A percentile compares a stretch with the other conserved stretches of the same genome.
These are phyloP conservation scores for Megalops cyprinoides DNA, from an alignment of 2,797 vertebrate genomes.

Conservation along the genomic window DNA sequence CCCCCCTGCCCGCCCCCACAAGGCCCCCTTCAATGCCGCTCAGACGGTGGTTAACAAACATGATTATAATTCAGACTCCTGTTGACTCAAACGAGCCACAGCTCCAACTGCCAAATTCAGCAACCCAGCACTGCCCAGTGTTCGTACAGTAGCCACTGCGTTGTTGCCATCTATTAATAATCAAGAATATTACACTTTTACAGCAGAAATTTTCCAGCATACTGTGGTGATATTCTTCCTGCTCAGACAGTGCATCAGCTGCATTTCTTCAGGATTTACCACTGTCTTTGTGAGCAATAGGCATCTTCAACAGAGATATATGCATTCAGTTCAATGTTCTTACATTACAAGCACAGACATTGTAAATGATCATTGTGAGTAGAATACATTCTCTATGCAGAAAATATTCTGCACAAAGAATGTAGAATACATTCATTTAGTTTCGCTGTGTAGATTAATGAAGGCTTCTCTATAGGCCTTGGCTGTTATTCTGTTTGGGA, in stretches of 20 bases:
- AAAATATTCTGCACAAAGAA: too few species aligned
- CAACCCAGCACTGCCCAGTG: constrained; percentile 7
- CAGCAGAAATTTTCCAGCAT: constrained; percentile 27
- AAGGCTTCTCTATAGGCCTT: neutral
- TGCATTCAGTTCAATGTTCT: constrained; percentile 2
- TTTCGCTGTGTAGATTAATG: neutral
- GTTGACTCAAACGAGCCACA: constrained; percentile 24
- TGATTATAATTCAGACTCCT: constrained; percentile 17
- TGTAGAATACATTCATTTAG: too few species aligned
- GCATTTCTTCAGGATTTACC: constrained; percentile 4
- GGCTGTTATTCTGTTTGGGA: neutral
- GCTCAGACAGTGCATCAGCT: neutral
- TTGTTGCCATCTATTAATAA: constrained; percentile 25
- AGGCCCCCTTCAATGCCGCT: neutral
- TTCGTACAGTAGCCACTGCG: constrained; percentile 25
- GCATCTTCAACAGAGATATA: neutral
- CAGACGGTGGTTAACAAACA: constrained; percentile 9
- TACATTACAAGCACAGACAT: neutral
- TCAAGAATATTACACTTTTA: constrained; percentile 19
- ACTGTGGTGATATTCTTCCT: constrained; percentile 9
- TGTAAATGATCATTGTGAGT: too few species aligned
- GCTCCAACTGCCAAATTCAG: constrained; percentile 14
- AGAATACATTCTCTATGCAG: too few species aligned
- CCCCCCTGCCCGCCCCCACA: neutral
- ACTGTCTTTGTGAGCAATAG: neutral